Percentiles rank a stretch among this genome's conserved stretches.
phyloP scores from a whole-genome alignment of 2,888 invertebrate species.

The Heliconius hortense region DNA sequence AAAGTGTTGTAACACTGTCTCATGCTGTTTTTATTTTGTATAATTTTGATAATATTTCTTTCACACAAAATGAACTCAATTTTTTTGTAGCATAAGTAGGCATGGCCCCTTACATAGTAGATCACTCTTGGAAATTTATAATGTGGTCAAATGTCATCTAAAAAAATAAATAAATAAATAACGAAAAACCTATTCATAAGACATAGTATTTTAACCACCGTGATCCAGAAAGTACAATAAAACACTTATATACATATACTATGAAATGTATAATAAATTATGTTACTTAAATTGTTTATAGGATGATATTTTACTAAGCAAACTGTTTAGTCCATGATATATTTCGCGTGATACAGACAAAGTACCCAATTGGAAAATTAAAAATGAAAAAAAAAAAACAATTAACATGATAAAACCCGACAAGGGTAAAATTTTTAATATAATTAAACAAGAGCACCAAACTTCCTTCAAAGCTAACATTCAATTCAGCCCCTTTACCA shows the following conservation, averaged over 20 bases:
- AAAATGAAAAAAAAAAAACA: neutral
- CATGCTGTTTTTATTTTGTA: too few species aligned
- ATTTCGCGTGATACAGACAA: neutral
- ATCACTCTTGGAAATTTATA: neutral
- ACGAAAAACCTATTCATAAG: too few species aligned
- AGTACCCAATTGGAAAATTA: too few species aligned
- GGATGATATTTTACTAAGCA: too few species aligned
- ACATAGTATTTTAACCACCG: too few species aligned
- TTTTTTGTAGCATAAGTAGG: neutral
- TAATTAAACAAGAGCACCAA: neutral
- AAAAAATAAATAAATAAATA: neutral
- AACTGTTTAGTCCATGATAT: neutral
- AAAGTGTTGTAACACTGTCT: neutral
- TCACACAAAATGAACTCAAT: neutral
- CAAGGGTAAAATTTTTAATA: neutral
- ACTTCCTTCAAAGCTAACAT: slow-evolving; percentile 17
- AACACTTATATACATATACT: too few species aligned
- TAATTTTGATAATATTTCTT: neutral
- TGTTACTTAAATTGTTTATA: neutral
- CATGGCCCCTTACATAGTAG: neutral
- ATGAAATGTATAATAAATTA: neutral
- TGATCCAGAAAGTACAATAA: too few species aligned
- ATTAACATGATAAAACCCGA: neutral
- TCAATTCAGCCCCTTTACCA: slow-evolving; percentile 25
- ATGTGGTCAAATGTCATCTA: neutral